Percentiles rank a stretch among this genome's conserved stretches.
Evolutionary conservation across 2,888 invertebrate genomes (phyloP).

Genomic region (Molanna angustata): DNA sequence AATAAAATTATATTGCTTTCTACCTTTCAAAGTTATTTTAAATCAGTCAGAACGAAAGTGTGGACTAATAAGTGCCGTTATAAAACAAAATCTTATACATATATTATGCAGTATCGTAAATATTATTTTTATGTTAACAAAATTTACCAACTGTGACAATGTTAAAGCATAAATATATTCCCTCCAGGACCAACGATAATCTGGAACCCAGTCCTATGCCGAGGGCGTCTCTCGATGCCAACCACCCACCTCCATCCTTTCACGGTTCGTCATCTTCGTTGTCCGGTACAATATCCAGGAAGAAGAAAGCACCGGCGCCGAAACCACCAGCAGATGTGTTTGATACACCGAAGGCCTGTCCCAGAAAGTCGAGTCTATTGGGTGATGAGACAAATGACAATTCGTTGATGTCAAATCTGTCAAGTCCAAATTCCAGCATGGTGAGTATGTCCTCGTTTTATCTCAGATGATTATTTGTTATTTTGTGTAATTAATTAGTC

Average conservation of each 20-base stretch:
- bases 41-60: no score
- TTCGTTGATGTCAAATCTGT: slow-evolving; percentile 36
- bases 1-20: no score
- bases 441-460: slow-evolving; percentile 38
- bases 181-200: slow-evolving; percentile 16
- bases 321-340: slow-evolving; percentile 66
- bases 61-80: no score
- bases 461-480: no score
- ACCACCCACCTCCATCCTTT: slow-evolving; percentile 15
- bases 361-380: background rate
- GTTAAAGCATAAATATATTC: slow-evolving; percentile 15
- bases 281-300: slow-evolving; percentile 39
- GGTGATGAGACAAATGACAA: slow-evolving; percentile 27
- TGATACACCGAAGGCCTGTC: no score
- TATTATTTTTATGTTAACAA: background rate
- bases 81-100: no score
- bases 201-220: slow-evolving; percentile 16
- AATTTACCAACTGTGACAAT: background rate
- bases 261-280: slow-evolving; percentile 27
- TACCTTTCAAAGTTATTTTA: no score
- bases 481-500: no score
- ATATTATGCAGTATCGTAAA: background rate
- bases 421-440: slow-evolving; percentile 41
- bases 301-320: slow-evolving; percentile 69
- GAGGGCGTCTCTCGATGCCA: slow-evolving; percentile 8